Evolutionary conservation across 2,888 invertebrate species (phyloP), one percentile per base, ranked within the genome.

Genomic region (Ellobium chinense): DNA sequence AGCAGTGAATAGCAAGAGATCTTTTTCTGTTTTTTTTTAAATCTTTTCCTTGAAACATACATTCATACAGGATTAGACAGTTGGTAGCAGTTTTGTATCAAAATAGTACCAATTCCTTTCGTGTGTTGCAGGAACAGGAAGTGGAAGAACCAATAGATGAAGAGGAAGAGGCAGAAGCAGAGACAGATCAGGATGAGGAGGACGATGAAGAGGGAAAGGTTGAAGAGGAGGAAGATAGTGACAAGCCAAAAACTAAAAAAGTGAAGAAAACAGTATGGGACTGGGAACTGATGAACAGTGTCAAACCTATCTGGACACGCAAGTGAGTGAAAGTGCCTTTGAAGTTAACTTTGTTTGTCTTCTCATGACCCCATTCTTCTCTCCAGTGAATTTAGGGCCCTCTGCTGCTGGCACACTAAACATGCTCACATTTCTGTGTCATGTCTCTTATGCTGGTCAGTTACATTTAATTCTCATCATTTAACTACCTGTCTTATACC

Each of bases 301-400:
- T 97, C 92, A 99, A 99, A 94, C 99, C 99, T 27, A 97, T 99
- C 92, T 99, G 99, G 99, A 98, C 98, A 31, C 95, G 98, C 89
- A 99, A 99, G 95, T 95, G 94, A 89, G 91, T 80, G 18, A 46
- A 18, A 7, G 18, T 46, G 46, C 9, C 18, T 46, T n/a, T n/a
- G n/a, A n/a, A n/a, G n/a, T n/a, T n/a, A n/a, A n/a, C n/a, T n/a
- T n/a, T n/a, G n/a, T n/a, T n/a, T n/a, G n/a, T n/a, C n/a, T n/a
- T n/a, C n/a, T n/a, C n/a, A n/a, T n/a, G n/a, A n/a, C n/a, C n/a
- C n/a, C n/a, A n/a, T n/a, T n/a, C n/a, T n/a, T n/a, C n/a, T n/a
- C n/a, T n/a, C n/a, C n/a, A n/a, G n/a, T n/a, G n/a, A n/a, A n/a
- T n/a, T n/a, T n/a, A n/a, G n/a, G n/a, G n/a, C n/a, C n/a, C n/a